Conservation (phyloP, 2,888 invertebrate genomes). For the Cinara cedri region DNA sequence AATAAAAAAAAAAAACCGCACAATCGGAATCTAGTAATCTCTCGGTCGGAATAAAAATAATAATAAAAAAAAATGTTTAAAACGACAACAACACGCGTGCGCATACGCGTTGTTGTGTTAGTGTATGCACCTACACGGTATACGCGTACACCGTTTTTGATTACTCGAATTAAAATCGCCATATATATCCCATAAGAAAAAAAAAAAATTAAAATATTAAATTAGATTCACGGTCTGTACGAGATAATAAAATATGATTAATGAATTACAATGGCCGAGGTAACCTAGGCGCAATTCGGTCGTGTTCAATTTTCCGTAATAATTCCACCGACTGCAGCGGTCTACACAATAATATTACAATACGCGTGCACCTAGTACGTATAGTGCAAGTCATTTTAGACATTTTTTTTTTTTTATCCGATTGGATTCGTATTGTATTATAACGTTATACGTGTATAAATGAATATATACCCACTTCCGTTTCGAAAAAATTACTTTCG, state of each 20-base stretch:
- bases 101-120: too few relatives aligned
- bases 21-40: constrained; percentile 23
- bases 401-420: neutral
- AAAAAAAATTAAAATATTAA: neutral
- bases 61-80: neutral
- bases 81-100: neutral
- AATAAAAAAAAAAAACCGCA: constrained; percentile 5
- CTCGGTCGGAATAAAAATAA: constrained; percentile 17
- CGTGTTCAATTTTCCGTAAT: constrained; percentile 23
- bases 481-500: too few relatives aligned
- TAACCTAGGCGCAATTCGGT: too few relatives aligned
- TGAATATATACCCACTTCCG: too few relatives aligned
- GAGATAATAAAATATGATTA: constrained; percentile 32
- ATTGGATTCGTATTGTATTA: constrained; percentile 8
- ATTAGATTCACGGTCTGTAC: constrained; percentile 27
- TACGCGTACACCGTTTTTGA: neutral
- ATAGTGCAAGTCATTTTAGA: constrained; percentile 27
- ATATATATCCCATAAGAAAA: neutral
- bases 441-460: neutral
- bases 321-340: too few relatives aligned
- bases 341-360: too few relatives aligned
- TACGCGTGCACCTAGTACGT: too few relatives aligned
- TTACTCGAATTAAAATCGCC: constrained; percentile 23
- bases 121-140: too few relatives aligned
- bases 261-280: constrained; percentile 6